Base-by-base conservation (phyloP, 1,140 invertebrate genomes). In the Chrysoperla carnea region DNA sequence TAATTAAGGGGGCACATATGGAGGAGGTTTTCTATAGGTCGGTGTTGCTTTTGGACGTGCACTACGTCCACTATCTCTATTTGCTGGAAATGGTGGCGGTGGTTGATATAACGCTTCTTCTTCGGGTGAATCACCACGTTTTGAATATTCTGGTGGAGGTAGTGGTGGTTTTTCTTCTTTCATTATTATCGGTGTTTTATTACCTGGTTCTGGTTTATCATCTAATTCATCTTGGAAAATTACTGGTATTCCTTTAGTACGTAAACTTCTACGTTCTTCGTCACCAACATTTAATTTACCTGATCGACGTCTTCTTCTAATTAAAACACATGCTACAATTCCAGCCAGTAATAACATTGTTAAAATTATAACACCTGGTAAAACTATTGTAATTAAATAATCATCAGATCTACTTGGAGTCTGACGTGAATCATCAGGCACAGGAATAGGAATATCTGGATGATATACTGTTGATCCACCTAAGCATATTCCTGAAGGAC, bases 141-240 rank as follows among this genome's bases (percentile, higher is more conserved):
- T 70, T 47, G 76, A 77, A 54, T 84, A 84, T 42, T 81, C 76
- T 0, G 79, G 78, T 5, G 81, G 81, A 6, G 79, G 78, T 43
- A 90, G 62, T 0, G 89, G 88, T 23, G 89, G 88, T 57, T 89
- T 90, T 56, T 93, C 89, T 49, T 93, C 88, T 49, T 90, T 85
- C 60, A 93, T 73, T 47, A 94, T 93, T 2, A 94, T 78, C 1
- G 89, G 89, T 33, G 80, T 78, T 64, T 92, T 92, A 51, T 88
- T 86, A 27, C 79, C 80, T 28, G 83, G 77, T 59, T 82, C 82
- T 1, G 81, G 84, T 55, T 88, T 84, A 53, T 94, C 89, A 49
- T 91, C 87, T 9, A 93, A 65, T 58, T 96, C 91, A 62, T 96
- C 89, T 59, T 82, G 81, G 61, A 95, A 93, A 49, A 95, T 95